Percentiles rank a stretch among this genome's conserved stretches.
phyloP scores from a whole-genome alignment of 2,888 invertebrate genomes.

The Tetragonula carbonaria region DNA sequence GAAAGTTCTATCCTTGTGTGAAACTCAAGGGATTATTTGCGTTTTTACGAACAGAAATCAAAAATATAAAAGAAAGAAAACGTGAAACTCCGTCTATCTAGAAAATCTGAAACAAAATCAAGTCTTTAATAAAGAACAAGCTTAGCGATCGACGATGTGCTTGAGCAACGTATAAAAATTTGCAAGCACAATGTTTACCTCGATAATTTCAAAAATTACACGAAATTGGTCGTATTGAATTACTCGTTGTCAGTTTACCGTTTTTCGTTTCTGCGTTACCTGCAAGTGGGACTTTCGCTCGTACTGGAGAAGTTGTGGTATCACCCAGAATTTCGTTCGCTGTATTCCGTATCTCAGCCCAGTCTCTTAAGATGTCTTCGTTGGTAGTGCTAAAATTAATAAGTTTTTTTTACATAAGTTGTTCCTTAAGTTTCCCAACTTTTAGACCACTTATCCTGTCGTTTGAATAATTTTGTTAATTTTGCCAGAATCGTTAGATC shows the following conservation, averaged over 20 bases:
- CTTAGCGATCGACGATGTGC: neutral
- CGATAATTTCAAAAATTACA: neutral
- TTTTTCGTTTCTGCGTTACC: conserved; percentile 85
- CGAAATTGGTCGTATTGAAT: conserved; percentile 14
- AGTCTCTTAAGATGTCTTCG: conserved; percentile 92
- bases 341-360: conserved; percentile 92
- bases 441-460: neutral
- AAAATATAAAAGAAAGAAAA: neutral
- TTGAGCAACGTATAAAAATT: neutral
- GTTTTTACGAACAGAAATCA: neutral
- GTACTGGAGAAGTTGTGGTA: conserved; percentile 85
- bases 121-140: conserved; percentile 19
- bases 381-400: conserved; percentile 86
- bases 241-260: conserved; percentile 3
- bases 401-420: neutral
- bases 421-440: neutral
- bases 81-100: conserved; percentile 17
- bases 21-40: neutral
- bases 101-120: conserved; percentile 33
- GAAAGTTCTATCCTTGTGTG: neutral
- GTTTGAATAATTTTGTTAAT: neutral
- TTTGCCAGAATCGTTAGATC: neutral
- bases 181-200: conserved; percentile 16
- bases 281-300: conserved; percentile 90
- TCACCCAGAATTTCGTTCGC: conserved; percentile 89